Conservation (phyloP, 2,888 invertebrate genomes). For the Drosophila maculinotata region DNA sequence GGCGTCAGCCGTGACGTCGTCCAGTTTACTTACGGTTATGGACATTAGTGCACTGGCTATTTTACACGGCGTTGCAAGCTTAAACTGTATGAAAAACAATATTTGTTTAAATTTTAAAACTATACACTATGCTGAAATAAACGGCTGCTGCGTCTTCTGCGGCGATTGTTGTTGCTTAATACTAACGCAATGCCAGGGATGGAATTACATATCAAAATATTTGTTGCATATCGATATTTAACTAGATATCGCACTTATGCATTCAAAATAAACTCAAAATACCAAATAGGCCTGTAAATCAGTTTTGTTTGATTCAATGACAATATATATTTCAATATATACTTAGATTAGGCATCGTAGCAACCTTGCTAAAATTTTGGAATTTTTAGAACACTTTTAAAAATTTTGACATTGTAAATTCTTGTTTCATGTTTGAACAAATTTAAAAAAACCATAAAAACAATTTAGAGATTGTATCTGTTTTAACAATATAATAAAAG, state of each 20-base stretch:
- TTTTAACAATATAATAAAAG: background rate
- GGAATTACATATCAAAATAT: constrained; percentile 12
- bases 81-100: constrained; percentile 38
- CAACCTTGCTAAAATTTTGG: too few species aligned
- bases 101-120: constrained; percentile 47
- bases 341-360: background rate
- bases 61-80: constrained; percentile 59
- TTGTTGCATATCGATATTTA: constrained; percentile 8
- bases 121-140: constrained; percentile 56
- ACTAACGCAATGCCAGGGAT: constrained; percentile 37
- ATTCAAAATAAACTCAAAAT: background rate
- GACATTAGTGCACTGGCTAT: constrained; percentile 82
- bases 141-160: constrained; percentile 62
- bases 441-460: background rate
- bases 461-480: background rate
- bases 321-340: too few species aligned
- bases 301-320: background rate
- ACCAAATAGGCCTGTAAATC: too few species aligned
- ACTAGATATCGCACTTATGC: background rate
- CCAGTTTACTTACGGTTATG: constrained; percentile 83
- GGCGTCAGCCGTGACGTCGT: constrained; percentile 45
- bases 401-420: constrained; percentile 1
- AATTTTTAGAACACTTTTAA: background rate
- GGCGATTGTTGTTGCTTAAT: constrained; percentile 63
- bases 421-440: background rate